phyloP scores from a whole-genome alignment of 2,888 invertebrate species.

The Zeuzera pyrina region DNA sequence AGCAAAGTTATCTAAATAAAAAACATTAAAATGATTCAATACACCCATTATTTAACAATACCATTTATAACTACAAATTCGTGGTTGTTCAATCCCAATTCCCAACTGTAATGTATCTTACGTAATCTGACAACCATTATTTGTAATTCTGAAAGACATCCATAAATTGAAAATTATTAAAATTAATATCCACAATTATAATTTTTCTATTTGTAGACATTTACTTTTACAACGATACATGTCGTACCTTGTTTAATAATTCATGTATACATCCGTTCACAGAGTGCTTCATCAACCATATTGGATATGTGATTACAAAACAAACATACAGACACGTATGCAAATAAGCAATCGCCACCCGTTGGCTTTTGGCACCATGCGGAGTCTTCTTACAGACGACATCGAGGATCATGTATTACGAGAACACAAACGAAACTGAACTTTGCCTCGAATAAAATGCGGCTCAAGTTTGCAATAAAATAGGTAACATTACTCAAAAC shows the following conservation, averaged over 20 bases:
- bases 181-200: too few species aligned
- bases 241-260: neutral
- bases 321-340: slow-evolving; percentile 41
- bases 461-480: slow-evolving; percentile 19
- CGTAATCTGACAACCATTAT: too few species aligned
- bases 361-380: slow-evolving; percentile 42
- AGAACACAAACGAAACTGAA: slow-evolving; percentile 9
- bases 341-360: slow-evolving; percentile 57
- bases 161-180: too few species aligned
- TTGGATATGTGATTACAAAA: slow-evolving; percentile 52
- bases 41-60: too few species aligned
- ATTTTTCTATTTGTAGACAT: too few species aligned
- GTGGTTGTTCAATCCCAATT: too few species aligned
- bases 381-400: slow-evolving; percentile 16
- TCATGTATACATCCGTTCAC: neutral
- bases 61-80: too few species aligned
- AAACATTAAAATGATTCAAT: too few species aligned
- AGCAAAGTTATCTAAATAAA: too few species aligned
- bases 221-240: too few species aligned
- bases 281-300: slow-evolving; percentile 21
- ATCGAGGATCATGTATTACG: slow-evolving; percentile 16
- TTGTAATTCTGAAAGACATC: too few species aligned
- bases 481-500: slow-evolving; percentile 25
- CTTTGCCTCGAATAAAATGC: slow-evolving; percentile 12
- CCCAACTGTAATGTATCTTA: too few species aligned